Percentiles rank a stretch among this genome's conserved stretches.
Conservation (phyloP, 2,888 invertebrate genomes). For the Agrilus mali region DNA sequence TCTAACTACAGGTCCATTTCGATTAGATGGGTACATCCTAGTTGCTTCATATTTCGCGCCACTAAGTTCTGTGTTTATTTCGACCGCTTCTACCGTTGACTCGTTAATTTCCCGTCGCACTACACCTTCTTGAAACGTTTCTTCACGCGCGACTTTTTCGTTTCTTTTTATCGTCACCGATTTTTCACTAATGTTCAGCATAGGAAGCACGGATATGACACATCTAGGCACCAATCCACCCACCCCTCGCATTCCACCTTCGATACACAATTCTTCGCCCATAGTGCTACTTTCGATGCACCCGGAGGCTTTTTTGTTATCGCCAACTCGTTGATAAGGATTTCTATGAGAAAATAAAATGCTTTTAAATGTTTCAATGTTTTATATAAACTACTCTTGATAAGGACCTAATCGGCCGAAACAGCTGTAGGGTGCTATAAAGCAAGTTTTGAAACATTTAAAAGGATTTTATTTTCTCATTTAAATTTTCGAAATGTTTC, state of each 20-base stretch:
- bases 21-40: slow-evolving; percentile 8
- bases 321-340: no score
- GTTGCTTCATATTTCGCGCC: slow-evolving; percentile 8
- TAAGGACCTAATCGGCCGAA: no score
- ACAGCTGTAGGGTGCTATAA: no score
- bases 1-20: slow-evolving; percentile 16
- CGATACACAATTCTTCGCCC: slow-evolving; percentile 1
- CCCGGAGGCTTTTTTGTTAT: no score
- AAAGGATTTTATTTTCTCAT: no score
- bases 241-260: not conserved
- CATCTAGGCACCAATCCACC: slow-evolving; percentile 9
- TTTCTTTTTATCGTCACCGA: not conserved
- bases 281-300: no score
- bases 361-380: no score
- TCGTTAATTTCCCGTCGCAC: not conserved
- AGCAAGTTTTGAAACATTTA: no score
- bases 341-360: no score
- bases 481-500: no score
- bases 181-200: slow-evolving; percentile 1
- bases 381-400: no score
- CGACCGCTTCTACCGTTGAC: not conserved
- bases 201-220: slow-evolving; percentile 7
- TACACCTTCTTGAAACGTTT: not conserved
- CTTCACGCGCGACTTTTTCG: not conserved
- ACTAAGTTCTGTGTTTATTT: slow-evolving; percentile 7